Evolutionary conservation across 37 sponge, comb jelly and placozoan genomes (phyloP), one percentile per base, ranked within the genome.

Genomic region (Chondrilla cf. caribensis): DNA sequence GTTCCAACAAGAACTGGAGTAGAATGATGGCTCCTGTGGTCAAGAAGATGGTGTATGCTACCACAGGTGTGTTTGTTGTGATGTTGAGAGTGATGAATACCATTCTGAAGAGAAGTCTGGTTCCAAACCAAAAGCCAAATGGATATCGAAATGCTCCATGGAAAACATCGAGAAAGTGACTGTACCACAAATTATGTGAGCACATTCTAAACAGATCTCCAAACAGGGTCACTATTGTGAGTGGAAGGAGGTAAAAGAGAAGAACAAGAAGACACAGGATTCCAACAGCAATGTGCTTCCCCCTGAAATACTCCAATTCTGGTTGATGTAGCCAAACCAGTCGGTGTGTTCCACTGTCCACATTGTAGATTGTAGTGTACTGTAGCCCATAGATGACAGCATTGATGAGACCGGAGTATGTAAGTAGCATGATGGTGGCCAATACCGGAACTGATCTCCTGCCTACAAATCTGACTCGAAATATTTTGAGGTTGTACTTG

Each of bases 391-490:
- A 3, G 44, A 73, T 73, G 25, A 73, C 76, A 42, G 44, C 19
- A 2, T 21, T 42, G 25, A 73, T 39, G 41, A 73, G 76, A 22
- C 25, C 24, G 2, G 76, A 36, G 44, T 73, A 73, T 73, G 76
- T 73, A 2, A 73, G 44, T 18, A 73, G 38, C 76, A 73, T 73
- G 44, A 73, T 39, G 41, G 76, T 73, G n/a, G 76, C 76, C 44
- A 73, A 38, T 40, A 73, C 76, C 22, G 76, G 76, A 21, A 73
- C 76, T 39, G 76, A 32, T 73, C 76, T 73, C 44, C 44, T 73
- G 21, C 42, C 76, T 40, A 73, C 36, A 38, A 73, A 73, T 19
- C 25, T 22, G 8, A 38, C 44, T 40, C 43, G 29, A 43, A 73
- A 73, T n/a, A n/a, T n/a, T 39, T 37, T 73, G 76, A 38, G 41